Evolutionary conservation across 2,888 invertebrate species (phyloP), one percentile per base, ranked within the genome.

Genomic region (Digitonthophagus gazella): DNA sequence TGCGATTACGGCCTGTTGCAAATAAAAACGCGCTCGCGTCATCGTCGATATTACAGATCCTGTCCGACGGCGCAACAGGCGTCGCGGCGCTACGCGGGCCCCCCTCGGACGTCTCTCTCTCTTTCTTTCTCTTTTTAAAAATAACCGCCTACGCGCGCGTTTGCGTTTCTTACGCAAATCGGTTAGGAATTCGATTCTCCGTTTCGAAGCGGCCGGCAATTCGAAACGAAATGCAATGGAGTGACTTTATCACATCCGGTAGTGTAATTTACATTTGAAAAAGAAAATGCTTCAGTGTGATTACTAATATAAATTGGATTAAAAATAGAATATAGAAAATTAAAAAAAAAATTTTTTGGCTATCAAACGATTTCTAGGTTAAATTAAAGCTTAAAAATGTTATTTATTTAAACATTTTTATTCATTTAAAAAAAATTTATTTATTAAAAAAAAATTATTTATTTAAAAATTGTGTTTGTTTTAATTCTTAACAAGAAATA

Each of bases 161-260:
- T 61, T 61, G 61, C 61, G 20, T 61, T 19, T 20, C 61, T 16
- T 61, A 61, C 61, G 61, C 61, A 61, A 61, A 61, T 61, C 61
- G 61, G 2, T 18, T 20, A 15, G 20, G 61, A 61, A 44, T 44
- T 44, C 28, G 28, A 44, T 3, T 44, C 28, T 11, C 8, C 3
- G 28, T 44, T 44, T 44, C 28, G 28, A 44, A n/a, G n/a, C n/a
- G n/a, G n/a, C n/a, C 28, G 6, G 28, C 28, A 8, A 44, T 44
- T 44, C 11, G 28, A 44, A 44, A 8, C 28, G 11, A 44, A 44
- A 44, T 44, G 28, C 11, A 44, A 44, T 8, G 28, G 28, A n/a
- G n/a, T n/a, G n/a, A n/a, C 28, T 44, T 44, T 44, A 11, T 44
- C 28, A 44, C 28, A 44, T 44, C 28, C 28, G 28, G 28, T 44